A percentile compares a stretch with the other conserved stretches of the same genome.
Conservation (phyloP, 37 sponge, comb jelly and placozoan genomes). For the Chondrilla cf. caribensis region DNA sequence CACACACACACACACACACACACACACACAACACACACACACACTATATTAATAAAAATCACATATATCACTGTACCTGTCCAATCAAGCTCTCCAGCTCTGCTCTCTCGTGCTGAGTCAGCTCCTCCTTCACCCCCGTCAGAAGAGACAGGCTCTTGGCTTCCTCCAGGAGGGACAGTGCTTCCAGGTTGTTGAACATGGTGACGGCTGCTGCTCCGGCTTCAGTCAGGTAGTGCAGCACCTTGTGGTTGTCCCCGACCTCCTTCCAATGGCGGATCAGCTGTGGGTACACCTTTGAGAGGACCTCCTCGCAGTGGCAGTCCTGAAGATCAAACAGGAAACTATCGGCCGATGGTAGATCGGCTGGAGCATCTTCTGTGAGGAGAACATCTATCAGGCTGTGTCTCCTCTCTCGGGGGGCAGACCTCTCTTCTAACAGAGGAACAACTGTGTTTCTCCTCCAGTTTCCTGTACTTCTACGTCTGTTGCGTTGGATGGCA, state of each 20-base stretch:
- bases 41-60: background rate
- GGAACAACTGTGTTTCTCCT: background rate
- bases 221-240: slow-evolving; percentile 60
- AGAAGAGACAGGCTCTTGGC: slow-evolving; percentile 32
- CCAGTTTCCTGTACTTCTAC: slow-evolving; percentile 1
- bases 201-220: slow-evolving; percentile 66
- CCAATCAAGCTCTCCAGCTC: slow-evolving; percentile 51
- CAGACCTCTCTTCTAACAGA: background rate
- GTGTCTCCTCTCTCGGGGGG: background rate
- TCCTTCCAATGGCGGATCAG: slow-evolving; percentile 82
- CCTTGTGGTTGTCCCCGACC: slow-evolving; percentile 61
- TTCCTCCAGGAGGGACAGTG: slow-evolving; percentile 63
- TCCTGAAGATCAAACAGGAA: slow-evolving; percentile 43
- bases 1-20: background rate
- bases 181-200: slow-evolving; percentile 75
- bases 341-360: background rate
- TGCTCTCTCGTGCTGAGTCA: slow-evolving; percentile 21
- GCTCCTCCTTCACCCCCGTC: background rate
- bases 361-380: background rate
- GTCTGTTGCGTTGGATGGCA: slow-evolving; percentile 9
- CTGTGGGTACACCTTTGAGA: slow-evolving; percentile 86
- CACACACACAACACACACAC: background rate
- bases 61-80: slow-evolving; percentile 34
- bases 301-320: slow-evolving; percentile 77
- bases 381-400: background rate